phyloP scores from a whole-genome alignment of 2,888 invertebrate species.

The Nephrotoma appendiculata region DNA sequence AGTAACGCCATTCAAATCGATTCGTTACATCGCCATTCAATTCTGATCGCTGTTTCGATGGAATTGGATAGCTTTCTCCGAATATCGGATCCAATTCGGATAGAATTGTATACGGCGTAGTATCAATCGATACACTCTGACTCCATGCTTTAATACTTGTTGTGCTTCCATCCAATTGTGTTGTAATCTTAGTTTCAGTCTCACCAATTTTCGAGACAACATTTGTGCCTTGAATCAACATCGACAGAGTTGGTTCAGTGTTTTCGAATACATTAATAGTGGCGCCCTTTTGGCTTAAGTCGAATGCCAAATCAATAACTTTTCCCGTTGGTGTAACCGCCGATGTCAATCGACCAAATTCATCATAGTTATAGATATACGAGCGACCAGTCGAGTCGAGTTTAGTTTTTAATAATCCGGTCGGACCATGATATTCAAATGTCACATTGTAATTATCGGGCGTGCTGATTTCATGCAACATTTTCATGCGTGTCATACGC shows the following conservation, averaged over 20 bases:
- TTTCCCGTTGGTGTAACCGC: conserved; percentile 94
- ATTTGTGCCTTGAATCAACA: conserved; percentile 75
- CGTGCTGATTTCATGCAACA: conserved; percentile 78
- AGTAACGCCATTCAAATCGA: conserved; percentile 91
- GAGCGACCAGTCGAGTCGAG: conserved; percentile 80
- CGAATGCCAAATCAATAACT: conserved; percentile 74
- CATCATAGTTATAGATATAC: conserved; percentile 88
- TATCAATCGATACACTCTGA: conserved; percentile 78
- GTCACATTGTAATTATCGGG: conserved; percentile 90
- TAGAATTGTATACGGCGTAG: conserved; percentile 77
- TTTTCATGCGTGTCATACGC: conserved; percentile 83
- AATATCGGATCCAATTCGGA: conserved; percentile 77
- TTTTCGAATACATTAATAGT: conserved; percentile 74
- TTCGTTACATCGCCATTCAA: conserved; percentile 83
- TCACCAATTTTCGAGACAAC: conserved; percentile 72
- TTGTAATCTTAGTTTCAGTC: conserved; percentile 64
- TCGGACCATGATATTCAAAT: conserved; percentile 84
- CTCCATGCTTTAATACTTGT: conserved; percentile 71
- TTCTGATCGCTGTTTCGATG: conserved; percentile 79
- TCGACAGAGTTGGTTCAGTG: conserved; percentile 65
- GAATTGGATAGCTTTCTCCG: conserved; percentile 84
- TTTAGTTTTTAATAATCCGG: conserved; percentile 76
- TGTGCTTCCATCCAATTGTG: conserved; percentile 71
- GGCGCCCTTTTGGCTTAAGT: conserved; percentile 81
- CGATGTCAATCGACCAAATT: conserved; percentile 79